Evolutionary conservation across 53 echinoderm and acorn worm genomes (phyloP).

Genomic region (Zoroaster sp.): DNA sequence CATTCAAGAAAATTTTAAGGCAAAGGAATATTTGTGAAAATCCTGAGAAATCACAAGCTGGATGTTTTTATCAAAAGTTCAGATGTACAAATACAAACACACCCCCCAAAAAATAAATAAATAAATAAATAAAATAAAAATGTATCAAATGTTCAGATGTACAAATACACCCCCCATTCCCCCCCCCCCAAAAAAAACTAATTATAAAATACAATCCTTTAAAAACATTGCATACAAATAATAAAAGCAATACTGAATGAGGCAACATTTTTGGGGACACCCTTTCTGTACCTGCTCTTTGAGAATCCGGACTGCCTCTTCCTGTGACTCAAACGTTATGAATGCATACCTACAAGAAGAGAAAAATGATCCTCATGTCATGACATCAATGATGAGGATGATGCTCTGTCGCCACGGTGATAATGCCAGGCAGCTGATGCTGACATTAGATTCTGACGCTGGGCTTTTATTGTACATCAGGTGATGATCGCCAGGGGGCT

Average conservation of each 20-base stretch:
- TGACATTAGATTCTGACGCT: background rate
- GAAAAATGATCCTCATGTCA: background rate
- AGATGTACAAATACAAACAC: too few relatives aligned
- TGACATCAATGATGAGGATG: conserved; percentile 7
- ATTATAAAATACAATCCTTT: too few relatives aligned
- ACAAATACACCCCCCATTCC: too few relatives aligned
- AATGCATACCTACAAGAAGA: conserved; percentile 86
- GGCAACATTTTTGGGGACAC: background rate
- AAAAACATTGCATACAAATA: background rate
- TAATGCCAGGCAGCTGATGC: conserved; percentile 55
- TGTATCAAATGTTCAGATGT: background rate
- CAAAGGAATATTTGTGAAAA: too few relatives aligned
- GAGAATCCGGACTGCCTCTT: conserved; percentile 91
- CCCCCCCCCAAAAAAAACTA: too few relatives aligned
- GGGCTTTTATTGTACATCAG: background rate
- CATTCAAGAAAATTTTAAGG: too few relatives aligned
- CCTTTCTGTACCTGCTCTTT: conserved; percentile 85
- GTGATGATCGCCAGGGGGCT: conserved; percentile 3
- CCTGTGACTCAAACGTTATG: conserved; percentile 96
- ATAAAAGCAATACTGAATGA: too few relatives aligned
- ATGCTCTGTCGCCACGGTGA: background rate
- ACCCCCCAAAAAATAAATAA: too few relatives aligned
- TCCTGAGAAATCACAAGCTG: too few relatives aligned
- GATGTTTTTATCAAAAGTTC: too few relatives aligned
- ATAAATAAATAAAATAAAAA: background rate